Evolutionary conservation across 1,140 invertebrate genomes (phyloP).

Genomic region (Drosophila parvula): DNA sequence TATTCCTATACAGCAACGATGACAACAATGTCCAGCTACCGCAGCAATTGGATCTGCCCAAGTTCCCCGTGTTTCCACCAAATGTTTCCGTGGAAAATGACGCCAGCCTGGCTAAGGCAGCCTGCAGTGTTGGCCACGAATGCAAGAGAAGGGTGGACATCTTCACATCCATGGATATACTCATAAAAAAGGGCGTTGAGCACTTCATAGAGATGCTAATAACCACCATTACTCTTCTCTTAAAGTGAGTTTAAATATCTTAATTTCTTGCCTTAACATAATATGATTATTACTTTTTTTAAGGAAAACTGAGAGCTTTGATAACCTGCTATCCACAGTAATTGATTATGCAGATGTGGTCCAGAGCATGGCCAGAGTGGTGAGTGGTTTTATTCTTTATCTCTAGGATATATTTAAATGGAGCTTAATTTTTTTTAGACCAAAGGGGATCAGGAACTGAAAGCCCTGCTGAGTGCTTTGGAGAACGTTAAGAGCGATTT

Average conservation of each 20-base stretch:
- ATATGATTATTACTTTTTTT: neutral
- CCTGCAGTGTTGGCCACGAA: slow-evolving; percentile 94
- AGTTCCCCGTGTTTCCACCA: slow-evolving; percentile 93
- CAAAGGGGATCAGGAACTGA: slow-evolving; percentile 71
- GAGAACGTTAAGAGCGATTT: slow-evolving; percentile 73
- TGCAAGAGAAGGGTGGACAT: slow-evolving; percentile 92
- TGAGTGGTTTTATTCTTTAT: slow-evolving; percentile 2
- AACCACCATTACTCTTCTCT: slow-evolving; percentile 83
- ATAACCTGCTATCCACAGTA: slow-evolving; percentile 70
- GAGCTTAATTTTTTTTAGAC: slow-evolving; percentile 39
- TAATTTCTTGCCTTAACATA: too few relatives aligned
- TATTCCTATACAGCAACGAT: slow-evolving; percentile 93
- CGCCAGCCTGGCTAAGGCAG: slow-evolving; percentile 93
- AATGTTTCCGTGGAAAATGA: slow-evolving; percentile 94
- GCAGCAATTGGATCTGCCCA: slow-evolving; percentile 88
- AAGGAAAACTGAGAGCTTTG: slow-evolving; percentile 81
- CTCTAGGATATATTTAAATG: neutral
- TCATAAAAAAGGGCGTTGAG: slow-evolving; percentile 88
- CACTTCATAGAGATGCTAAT: slow-evolving; percentile 87
- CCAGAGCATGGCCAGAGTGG: slow-evolving; percentile 65
- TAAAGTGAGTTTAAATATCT: slow-evolving; percentile 54
- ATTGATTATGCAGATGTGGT: slow-evolving; percentile 79
- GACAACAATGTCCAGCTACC: slow-evolving; percentile 92
- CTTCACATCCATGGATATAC: slow-evolving; percentile 85
- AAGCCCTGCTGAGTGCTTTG: slow-evolving; percentile 51